Conservation (phyloP, 2,797 vertebrate genomes). For the Sphaeramia orbicularis region DNA sequence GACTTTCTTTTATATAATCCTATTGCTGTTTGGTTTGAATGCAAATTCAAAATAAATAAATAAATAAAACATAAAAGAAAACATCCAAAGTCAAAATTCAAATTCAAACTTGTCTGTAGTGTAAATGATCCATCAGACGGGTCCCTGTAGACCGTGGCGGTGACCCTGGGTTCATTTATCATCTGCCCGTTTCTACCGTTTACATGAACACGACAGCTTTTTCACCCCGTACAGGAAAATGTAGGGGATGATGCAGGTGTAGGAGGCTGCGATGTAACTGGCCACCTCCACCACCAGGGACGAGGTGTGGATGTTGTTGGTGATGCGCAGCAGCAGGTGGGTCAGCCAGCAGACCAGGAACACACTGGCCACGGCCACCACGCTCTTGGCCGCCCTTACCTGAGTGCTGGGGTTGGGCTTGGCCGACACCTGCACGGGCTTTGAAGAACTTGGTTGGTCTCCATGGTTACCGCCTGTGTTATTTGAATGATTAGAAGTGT, state of each 20-base stretch:
- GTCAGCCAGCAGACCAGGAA: constrained; percentile 86
- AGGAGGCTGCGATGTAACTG: constrained; percentile 81
- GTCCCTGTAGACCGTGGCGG: too few relatives aligned
- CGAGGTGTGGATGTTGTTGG: constrained; percentile 72
- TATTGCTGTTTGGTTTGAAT: too few relatives aligned
- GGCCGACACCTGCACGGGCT: constrained; percentile 28
- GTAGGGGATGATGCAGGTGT: constrained; percentile 86
- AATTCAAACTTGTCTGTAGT: too few relatives aligned
- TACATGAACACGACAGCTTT: constrained; percentile 77
- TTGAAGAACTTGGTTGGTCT: constrained; percentile 16
- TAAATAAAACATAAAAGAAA: too few relatives aligned
- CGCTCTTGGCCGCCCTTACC: constrained; percentile 85
- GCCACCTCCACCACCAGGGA: constrained; percentile 74
- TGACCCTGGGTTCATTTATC: not conserved
- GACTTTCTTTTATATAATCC: too few relatives aligned
- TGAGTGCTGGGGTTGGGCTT: constrained; percentile 66
- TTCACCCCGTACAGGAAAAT: constrained; percentile 85
- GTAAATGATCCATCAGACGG: too few relatives aligned
- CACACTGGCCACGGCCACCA: constrained; percentile 83
- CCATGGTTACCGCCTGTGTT: not conserved
- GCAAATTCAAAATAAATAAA: too few relatives aligned
- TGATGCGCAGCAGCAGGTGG: constrained; percentile 82
- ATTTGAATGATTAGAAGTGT: not conserved
- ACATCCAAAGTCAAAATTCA: too few relatives aligned
- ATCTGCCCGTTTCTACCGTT: constrained; percentile 33